Evolutionary conservation across 2,888 invertebrate genomes (phyloP).

Genomic region (Drosophila basisetae): DNA sequence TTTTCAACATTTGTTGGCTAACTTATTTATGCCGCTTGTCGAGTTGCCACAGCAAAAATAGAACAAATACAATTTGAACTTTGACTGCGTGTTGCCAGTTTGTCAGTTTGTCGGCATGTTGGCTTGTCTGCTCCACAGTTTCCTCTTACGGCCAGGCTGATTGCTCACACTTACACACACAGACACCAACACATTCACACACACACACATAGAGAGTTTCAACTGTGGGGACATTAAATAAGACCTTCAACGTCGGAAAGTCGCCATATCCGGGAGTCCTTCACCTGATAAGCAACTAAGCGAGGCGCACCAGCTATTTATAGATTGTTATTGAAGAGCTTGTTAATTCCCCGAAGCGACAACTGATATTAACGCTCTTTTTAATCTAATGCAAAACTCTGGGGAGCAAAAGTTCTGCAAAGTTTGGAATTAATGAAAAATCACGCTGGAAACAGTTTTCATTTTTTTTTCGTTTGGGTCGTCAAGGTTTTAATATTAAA

Average conservation of each 20-base stretch:
- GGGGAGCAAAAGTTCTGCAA: background rate
- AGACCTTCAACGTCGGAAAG: conserved; percentile 31
- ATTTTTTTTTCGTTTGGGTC: background rate
- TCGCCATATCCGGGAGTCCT: conserved; percentile 22
- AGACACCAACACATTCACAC: background rate
- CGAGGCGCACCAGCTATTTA: conserved; percentile 41
- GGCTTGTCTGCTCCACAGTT: background rate
- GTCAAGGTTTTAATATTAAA: background rate
- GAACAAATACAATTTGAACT: conserved; percentile 32
- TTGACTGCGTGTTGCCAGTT: conserved; percentile 35
- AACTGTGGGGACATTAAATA: conserved; percentile 39
- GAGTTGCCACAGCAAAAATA: conserved; percentile 28
- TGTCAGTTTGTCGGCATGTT: background rate
- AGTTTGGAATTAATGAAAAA: background rate
- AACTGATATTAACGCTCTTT: conserved; percentile 35
- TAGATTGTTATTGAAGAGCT: conserved; percentile 45
- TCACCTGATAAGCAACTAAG: conserved; percentile 43
- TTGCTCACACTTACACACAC: conserved; percentile 18
- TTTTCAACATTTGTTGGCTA: conserved; percentile 13
- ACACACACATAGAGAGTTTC: conserved; percentile 1
- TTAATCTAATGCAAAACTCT: conserved; percentile 18
- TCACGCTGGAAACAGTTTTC: background rate
- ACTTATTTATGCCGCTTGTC: conserved; percentile 43
- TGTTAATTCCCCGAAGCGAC: conserved; percentile 23
- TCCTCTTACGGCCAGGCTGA: conserved; percentile 13